Evolutionary conservation across 2,888 invertebrate genomes (phyloP).

Genomic region (Rambutsinella grinnellia): DNA sequence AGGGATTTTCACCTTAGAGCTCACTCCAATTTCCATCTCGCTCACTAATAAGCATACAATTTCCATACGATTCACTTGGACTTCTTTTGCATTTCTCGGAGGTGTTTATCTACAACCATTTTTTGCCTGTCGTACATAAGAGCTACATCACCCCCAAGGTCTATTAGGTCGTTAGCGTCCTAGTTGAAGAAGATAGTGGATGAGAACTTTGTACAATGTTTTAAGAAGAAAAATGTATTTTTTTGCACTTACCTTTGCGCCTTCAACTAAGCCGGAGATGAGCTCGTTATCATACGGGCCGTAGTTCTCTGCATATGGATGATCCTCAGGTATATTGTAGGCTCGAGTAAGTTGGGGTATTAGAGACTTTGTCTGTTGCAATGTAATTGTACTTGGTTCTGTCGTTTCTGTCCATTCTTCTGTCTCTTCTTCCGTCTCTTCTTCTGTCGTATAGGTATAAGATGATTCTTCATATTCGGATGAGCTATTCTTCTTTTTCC

Average conservation of each 20-base stretch:
- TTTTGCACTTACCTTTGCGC: background rate
- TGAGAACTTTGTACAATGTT: too few species aligned
- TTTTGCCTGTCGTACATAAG: constrained; percentile 23
- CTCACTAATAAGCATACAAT: too few species aligned
- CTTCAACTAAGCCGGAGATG: constrained; percentile 14
- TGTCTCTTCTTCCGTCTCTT: background rate
- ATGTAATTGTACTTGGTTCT: too few species aligned
- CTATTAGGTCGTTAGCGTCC: constrained; percentile 5
- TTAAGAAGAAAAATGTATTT: background rate
- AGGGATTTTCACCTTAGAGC: too few species aligned
- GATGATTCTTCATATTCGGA: constrained; percentile 1
- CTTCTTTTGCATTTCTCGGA: background rate
- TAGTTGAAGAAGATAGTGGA: too few species aligned
- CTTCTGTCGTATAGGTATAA: background rate
- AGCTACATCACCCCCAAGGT: background rate
- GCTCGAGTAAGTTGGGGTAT: too few species aligned
- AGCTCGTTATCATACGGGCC: constrained; percentile 19
- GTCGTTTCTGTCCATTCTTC: background rate
- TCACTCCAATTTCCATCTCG: too few species aligned
- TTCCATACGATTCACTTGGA: too few species aligned
- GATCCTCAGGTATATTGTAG: too few species aligned
- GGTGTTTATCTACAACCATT: constrained; percentile 14
- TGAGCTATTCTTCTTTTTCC: too few species aligned
- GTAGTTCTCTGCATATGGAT: too few species aligned
- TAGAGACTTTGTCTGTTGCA: too few species aligned